phyloP scores from a whole-genome alignment of 1,140 invertebrate species.

The Carcinoscorpius rotundicauda region DNA sequence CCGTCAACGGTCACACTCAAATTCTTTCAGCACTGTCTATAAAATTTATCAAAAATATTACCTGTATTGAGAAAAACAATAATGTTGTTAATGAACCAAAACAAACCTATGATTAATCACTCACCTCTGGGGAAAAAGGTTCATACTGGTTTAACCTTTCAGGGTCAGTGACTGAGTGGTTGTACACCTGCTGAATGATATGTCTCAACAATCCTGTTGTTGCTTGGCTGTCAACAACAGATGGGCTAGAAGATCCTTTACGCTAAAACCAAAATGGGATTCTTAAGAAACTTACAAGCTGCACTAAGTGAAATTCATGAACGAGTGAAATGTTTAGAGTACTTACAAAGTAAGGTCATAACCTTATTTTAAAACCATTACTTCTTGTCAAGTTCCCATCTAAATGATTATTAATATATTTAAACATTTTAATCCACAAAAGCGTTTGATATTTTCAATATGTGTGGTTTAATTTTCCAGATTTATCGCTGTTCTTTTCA shows the following conservation, averaged over 20 bases:
- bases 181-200: conserved; percentile 93
- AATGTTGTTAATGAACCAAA: not conserved
- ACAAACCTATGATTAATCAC: conserved; percentile 4
- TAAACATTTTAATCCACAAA: too few species aligned
- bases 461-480: too few species aligned
- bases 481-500: too few species aligned
- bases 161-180: conserved; percentile 88
- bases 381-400: too few species aligned
- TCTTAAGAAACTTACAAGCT: too few species aligned
- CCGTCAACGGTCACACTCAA: too few species aligned
- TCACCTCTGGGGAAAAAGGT: conserved; percentile 90
- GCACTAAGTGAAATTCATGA: too few species aligned
- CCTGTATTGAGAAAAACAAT: too few species aligned
- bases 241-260: conserved; percentile 75
- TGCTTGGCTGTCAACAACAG: conserved; percentile 56
- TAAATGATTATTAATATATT: too few species aligned
- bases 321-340: not conserved
- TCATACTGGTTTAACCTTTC: conserved; percentile 96
- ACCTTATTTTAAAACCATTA: not conserved
- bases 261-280: conserved; percentile 44
- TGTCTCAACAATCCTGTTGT: conserved; percentile 77
- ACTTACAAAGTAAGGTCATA: conserved; percentile 10
- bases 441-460: too few species aligned
- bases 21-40: too few species aligned
- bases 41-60: too few species aligned